phyloP scores from a whole-genome alignment of 1,140 invertebrate genomes.

The Propsilocerus akamusi region DNA sequence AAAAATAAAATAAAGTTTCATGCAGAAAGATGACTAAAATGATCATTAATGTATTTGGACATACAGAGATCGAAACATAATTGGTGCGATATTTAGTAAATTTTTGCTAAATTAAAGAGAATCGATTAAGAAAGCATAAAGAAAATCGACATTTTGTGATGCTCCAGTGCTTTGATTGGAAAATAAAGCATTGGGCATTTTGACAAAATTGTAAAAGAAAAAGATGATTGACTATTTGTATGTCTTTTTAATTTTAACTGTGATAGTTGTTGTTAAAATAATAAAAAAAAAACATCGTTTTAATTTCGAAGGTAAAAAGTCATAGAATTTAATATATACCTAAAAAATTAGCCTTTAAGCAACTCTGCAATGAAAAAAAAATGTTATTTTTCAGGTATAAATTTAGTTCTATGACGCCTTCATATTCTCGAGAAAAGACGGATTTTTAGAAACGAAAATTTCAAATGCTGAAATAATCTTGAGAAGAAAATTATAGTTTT shows the following conservation, averaged over 20 bases:
- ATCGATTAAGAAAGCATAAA: background rate
- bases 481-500: too few species aligned
- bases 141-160: too few species aligned
- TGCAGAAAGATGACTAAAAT: background rate
- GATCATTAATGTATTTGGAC: background rate
- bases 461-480: too few species aligned
- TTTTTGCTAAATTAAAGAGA: background rate
- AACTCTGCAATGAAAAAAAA: background rate
- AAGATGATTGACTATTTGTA: background rate
- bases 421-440: background rate
- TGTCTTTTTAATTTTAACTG: conserved; percentile 1
- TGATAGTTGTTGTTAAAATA: conserved; percentile 1
- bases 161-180: background rate
- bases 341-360: background rate
- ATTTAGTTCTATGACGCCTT: background rate
- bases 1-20: background rate
- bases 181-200: background rate
- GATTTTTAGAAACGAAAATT: too few species aligned
- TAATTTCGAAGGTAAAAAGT: background rate
- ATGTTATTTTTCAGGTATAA: background rate
- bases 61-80: background rate
- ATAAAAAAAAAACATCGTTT: background rate
- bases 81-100: background rate
- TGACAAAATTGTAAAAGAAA: background rate
- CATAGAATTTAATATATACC: background rate